Base-by-base conservation (phyloP, 1,140 invertebrate genomes). In the Caenorhabditis brenneri region DNA sequence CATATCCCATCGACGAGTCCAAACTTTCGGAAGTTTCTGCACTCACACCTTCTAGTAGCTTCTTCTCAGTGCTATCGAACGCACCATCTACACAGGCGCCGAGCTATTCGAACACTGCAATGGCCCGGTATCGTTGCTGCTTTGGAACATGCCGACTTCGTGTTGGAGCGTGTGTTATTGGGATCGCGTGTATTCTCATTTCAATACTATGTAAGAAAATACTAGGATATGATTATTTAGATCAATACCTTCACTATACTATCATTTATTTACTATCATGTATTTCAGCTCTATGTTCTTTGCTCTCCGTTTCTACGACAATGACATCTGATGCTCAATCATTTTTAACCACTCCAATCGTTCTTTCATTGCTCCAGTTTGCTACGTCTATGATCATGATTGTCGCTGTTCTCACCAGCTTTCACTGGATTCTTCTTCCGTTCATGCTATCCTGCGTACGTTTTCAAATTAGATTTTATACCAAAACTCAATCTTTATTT, bases 361-460 rank as follows among this genome's bases (percentile, higher is more conserved):
- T 74, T 2, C n/a, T 74, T 6, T 74, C 65, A 2, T n/a, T 74
- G 10, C 6, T 46, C 4, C 65, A 74, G n/a, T 74, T 74, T n/a
- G 65, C 65, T 9, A 42, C 65, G 7, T 74, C 65, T 4, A 74
- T 74, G 65, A 74, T 74, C 22, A 42, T 74, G 65, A 74, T 74
- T 6, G 65, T 74, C 9, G 65, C 65, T 24, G 65, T 74, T 29
- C 65, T 74, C 36, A 74, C 65, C 33, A 74, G 65, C n/a, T 74
- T 74, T n/a, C 65, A 74, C 16, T 74, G 65, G 65, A 33, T 74
- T 15, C 65, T 74, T 0, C 2, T 24, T 9, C 65, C 65, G 0
- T 74, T 74, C 36, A 12, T 74, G 36, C 3, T 42, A 6, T 74
- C 65, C 15, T 36, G 29, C 15, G 58, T 65, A 65, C 2, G 10